phyloP scores from a whole-genome alignment of 2,888 invertebrate species.

The Silvanus unidentatus region DNA sequence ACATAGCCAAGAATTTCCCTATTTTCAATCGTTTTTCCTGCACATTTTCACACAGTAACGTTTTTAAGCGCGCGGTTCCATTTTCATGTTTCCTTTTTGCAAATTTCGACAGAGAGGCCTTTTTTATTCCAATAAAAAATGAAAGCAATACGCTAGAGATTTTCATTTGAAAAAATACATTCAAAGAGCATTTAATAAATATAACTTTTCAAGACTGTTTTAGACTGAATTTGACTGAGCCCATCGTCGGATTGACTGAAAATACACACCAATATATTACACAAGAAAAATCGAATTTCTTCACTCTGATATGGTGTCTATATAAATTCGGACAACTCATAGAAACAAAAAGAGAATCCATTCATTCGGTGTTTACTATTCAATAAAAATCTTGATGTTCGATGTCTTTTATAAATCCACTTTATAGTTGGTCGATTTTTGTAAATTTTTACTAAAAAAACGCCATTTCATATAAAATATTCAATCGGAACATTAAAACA shows the following conservation, averaged over 20 bases:
- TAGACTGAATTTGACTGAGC: constrained; percentile 43
- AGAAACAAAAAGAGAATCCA: too few species aligned
- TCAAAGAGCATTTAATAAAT: constrained; percentile 5
- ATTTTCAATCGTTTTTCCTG: too few species aligned
- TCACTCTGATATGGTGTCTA: too few species aligned
- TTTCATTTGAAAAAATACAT: constrained; percentile 21
- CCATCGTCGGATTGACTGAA: constrained; percentile 35
- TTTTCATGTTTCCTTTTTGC: too few species aligned
- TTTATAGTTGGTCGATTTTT: constrained; percentile 27
- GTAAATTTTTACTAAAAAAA: constrained; percentile 31
- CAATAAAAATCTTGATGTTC: constrained; percentile 23
- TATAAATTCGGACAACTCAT: too few species aligned
- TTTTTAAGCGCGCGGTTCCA: constrained; percentile 26
- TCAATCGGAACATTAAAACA: not conserved
- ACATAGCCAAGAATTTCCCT: constrained; percentile 22
- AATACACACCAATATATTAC: constrained; percentile 29
- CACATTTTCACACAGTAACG: too few species aligned
- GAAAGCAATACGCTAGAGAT: constrained; percentile 35
- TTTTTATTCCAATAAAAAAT: constrained; percentile 10
- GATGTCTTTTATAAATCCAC: constrained; percentile 30
- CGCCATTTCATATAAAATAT: not conserved
- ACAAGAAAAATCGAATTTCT: constrained; percentile 12
- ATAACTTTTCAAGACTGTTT: constrained; percentile 41
- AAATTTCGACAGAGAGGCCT: constrained; percentile 22
- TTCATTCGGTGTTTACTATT: constrained; percentile 20